Evolutionary conservation across 1,140 invertebrate species (phyloP), one percentile per base, ranked within the genome.

Genomic region (Cheumatopsyche charites): DNA sequence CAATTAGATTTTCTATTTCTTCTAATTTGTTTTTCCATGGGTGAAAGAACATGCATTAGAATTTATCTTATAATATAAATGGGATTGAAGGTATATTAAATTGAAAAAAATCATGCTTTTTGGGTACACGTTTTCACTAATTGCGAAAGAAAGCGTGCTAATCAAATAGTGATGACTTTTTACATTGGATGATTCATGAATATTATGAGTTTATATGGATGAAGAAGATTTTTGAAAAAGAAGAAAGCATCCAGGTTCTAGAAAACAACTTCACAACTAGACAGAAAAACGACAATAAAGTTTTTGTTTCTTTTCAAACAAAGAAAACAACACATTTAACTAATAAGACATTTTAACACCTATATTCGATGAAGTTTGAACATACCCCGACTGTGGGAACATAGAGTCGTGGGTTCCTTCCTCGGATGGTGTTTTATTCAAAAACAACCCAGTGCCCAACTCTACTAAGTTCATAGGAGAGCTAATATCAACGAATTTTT

Each of bases 381-480:
- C 82, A 79, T 85, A 85, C 83, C 83, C 83, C 77, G 82, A 76
- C 65, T 77, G 55, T 65, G 80, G 75, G 75, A 81, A 77, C 77
- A 79, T 67, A 62, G 63, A 79, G 75, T 84, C 83, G 61, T 81
- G 81, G 62, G 82, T 80, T 77, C 80, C 80, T 80, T 93, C 92
- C 85, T 94, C 92, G 79, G 91, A 93, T 77, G 92, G 92, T 76
- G 92, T 93, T 88, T 93, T 94, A 87, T 88, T 92, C 79, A 88
- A 84, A 87, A 93, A 93, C 79, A 93, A 87, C 83, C 92, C 92
- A 78, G 91, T 91, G 82, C 92, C 91, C 85, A 94, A 90, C 87
- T 94, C 92, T 81, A 93, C 92, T 88, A 94, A 87, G 87, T 93
- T 93, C 85, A 94, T 94, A 79, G 93, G 92, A 78, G 93, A 94